phyloP scores from a whole-genome alignment of 2,888 invertebrate genomes.

The Acanthosepion esculentum region DNA sequence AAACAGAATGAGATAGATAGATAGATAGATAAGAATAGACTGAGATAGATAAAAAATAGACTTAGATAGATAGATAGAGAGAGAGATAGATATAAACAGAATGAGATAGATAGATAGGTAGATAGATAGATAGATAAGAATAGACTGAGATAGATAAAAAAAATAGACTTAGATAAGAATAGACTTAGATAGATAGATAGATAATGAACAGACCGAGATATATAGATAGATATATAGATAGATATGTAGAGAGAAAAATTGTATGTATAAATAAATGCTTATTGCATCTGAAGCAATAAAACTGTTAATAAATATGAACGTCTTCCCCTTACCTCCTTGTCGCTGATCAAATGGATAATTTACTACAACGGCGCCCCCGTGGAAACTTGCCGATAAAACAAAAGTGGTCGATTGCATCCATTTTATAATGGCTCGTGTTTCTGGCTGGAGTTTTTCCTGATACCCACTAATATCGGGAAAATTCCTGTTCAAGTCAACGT shows the following conservation, averaged over 20 bases:
- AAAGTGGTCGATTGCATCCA: slow-evolving; percentile 96
- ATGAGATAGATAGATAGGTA: not conserved
- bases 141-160: not conserved
- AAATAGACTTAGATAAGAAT: not conserved
- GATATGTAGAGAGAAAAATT: not conserved
- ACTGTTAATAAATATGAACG: not conserved
- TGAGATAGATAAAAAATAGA: not conserved
- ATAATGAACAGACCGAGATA: no score
- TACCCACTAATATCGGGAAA: slow-evolving; percentile 96
- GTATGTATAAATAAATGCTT: not conserved
- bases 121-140: not conserved
- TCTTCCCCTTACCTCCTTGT: slow-evolving; percentile 54
- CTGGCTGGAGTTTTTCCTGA: slow-evolving; percentile 80
- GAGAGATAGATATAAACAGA: not conserved
- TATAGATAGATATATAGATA: not conserved
- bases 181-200: not conserved
- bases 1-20: not conserved
- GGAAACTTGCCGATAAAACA: slow-evolving; percentile 93
- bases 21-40: not conserved
- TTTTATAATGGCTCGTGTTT: slow-evolving; percentile 93
- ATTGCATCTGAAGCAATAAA: not conserved
- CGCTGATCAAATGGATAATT: slow-evolving; percentile 96
- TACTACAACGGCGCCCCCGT: slow-evolving; percentile 93
- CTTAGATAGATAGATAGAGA: not conserved
- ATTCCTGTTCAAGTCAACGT: slow-evolving; percentile 94